Evolutionary conservation across 2,888 invertebrate genomes (phyloP).

Genomic region (Druceiella hillmani): DNA sequence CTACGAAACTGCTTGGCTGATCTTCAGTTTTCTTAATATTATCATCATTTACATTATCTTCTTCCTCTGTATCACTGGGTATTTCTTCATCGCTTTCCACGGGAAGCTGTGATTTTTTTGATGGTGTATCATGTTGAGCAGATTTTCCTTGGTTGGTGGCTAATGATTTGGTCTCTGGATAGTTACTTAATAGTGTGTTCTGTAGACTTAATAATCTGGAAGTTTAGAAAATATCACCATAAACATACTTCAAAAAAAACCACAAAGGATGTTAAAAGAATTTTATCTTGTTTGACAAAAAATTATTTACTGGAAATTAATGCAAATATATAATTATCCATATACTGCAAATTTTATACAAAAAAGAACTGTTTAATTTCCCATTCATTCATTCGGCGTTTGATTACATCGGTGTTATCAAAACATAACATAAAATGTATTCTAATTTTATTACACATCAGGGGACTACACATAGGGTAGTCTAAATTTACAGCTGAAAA

Average conservation of each 20-base stretch:
- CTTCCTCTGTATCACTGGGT: constrained; percentile 49
- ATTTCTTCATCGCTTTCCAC: constrained; percentile 42
- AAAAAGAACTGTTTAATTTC: constrained; percentile 1
- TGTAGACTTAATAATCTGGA: constrained; percentile 41
- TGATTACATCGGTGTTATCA: too few species aligned
- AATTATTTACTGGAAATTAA: constrained; percentile 5
- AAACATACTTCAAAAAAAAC: constrained; percentile 7
- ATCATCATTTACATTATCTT: constrained; percentile 31
- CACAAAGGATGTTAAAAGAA: constrained; percentile 3
- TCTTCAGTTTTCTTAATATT: constrained; percentile 23
- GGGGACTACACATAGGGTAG: too few species aligned
- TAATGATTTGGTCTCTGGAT: constrained; percentile 63
- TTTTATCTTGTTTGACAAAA: background rate
- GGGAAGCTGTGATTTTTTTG: constrained; percentile 35
- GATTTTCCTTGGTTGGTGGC: constrained; percentile 26
- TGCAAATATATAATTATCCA: constrained; percentile 1
- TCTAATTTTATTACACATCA: too few species aligned
- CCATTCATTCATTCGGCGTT: too few species aligned
- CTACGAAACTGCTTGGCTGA: constrained; percentile 23
- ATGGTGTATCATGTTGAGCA: constrained; percentile 27
- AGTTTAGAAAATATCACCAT: constrained; percentile 21
- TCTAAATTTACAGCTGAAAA: too few species aligned
- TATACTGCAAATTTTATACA: constrained; percentile 8
- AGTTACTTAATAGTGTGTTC: constrained; percentile 51
- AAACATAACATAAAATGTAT: too few species aligned